Evolutionary conservation across 2,888 invertebrate species (phyloP).

Genomic region (Macrophya alboannulata): DNA sequence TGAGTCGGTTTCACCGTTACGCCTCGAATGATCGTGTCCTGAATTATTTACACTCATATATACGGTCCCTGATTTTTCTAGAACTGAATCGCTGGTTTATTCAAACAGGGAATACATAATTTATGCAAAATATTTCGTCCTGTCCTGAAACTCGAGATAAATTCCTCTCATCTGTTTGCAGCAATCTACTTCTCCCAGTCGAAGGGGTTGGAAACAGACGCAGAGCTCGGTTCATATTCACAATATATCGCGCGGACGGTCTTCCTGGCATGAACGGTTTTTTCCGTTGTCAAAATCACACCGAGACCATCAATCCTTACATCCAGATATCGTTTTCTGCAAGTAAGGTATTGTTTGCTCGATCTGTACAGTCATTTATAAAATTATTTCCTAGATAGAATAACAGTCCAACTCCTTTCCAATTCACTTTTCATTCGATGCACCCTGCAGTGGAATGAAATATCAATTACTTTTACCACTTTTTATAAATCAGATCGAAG

Average conservation of each 20-base stretch:
- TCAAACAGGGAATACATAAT: neutral
- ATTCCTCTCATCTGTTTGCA: slow-evolving; percentile 73
- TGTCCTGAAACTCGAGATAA: neutral
- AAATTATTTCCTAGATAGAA: neutral
- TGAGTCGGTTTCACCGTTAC: neutral
- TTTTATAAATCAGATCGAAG: neutral
- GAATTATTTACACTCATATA: neutral
- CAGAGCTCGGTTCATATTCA: slow-evolving; percentile 81
- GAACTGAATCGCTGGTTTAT: neutral
- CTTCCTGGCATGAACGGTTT: slow-evolving; percentile 75
- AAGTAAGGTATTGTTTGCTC: slow-evolving; percentile 80
- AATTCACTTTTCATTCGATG: neutral
- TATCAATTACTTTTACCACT: neutral
- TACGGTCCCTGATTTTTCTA: neutral
- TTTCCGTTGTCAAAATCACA: slow-evolving; percentile 67
- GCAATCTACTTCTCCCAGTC: slow-evolving; percentile 86
- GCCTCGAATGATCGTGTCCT: neutral
- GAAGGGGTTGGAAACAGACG: slow-evolving; percentile 82
- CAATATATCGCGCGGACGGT: slow-evolving; percentile 83
- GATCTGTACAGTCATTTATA: neutral
- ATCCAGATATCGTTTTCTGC: slow-evolving; percentile 85
- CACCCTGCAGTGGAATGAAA: neutral
- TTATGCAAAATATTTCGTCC: neutral
- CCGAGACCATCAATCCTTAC: slow-evolving; percentile 78
- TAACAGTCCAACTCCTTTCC: neutral